Conservation (phyloP, 53 echinoderm and acorn worm species). For the Luidia sarsii region DNA sequence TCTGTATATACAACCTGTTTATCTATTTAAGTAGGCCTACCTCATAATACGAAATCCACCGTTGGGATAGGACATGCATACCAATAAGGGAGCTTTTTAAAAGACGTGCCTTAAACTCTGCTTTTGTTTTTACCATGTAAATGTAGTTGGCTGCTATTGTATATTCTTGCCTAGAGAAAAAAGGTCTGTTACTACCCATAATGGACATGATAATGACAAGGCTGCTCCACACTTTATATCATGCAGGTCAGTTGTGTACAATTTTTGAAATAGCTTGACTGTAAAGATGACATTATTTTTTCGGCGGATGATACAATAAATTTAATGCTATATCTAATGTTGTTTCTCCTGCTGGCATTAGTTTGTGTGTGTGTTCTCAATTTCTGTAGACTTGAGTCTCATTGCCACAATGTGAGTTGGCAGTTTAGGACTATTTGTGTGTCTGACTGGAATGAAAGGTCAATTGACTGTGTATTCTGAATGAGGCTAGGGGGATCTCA, state of each 20-base stretch:
- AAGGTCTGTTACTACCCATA: not conserved
- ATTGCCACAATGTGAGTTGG: no score
- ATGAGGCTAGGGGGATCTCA: no score
- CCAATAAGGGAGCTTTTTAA: no score
- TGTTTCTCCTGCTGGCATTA: no score
- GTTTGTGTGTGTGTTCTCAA: no score
- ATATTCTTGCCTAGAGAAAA: constrained; percentile 49
- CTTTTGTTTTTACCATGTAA: constrained; percentile 2
- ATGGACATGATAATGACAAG: not conserved
- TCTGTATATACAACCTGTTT: constrained; percentile 19
- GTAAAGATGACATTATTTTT: constrained; percentile 28
- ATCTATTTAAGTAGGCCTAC: constrained; percentile 32
- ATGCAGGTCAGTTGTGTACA: constrained; percentile 32
- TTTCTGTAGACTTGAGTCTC: no score
- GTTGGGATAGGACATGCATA: no score
- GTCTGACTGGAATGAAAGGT: no score
- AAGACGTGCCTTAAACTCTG: no score
- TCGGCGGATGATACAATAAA: constrained; percentile 22
- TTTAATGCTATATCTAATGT: constrained; percentile 43
- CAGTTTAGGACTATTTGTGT: no score
- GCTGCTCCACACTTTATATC: not conserved
- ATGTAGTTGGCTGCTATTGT: constrained; percentile 25
- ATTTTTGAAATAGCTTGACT: constrained; percentile 29
- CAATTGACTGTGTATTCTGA: no score
- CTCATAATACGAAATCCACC: no score